These are phyloP conservation scores for Drosophila borealis DNA, from an alignment of 2,888 invertebrate species.

Conservation along the genomic window DNA sequence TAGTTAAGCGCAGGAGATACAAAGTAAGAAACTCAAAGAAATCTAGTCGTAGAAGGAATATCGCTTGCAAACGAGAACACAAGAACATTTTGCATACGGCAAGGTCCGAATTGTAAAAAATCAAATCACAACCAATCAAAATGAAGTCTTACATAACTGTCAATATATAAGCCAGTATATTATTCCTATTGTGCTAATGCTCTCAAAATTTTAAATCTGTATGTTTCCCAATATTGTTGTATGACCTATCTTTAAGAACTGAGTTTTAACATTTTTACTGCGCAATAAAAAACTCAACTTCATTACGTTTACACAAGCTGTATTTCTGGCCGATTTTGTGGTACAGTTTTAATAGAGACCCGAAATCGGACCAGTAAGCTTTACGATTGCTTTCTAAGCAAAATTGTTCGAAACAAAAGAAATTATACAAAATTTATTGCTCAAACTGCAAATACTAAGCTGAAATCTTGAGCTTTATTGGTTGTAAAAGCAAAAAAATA, in stretches of 20 bases:
- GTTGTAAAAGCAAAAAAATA: conserved; percentile 57
- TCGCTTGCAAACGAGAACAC: conserved; percentile 16
- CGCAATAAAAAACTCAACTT: conserved; percentile 28
- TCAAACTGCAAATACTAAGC: conserved; percentile 53
- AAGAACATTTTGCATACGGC: conserved; percentile 22
- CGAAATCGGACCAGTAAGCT: conserved; percentile 3
- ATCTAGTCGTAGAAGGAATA: conserved; percentile 62
- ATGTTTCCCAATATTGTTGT: conserved; percentile 49
- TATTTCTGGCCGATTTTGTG: conserved; percentile 9
- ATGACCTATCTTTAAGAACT: conserved; percentile 37
- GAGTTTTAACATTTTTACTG: conserved; percentile 23
- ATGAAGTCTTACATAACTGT: conserved; percentile 16
- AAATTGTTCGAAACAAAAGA: conserved; percentile 2
- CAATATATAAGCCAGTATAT: conserved; percentile 10
- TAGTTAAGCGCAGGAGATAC: conserved; percentile 22
- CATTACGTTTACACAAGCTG: conserved; percentile 13
- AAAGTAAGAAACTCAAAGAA: conserved; percentile 31
- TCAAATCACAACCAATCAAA: conserved; percentile 1
- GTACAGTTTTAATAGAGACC: conserved; percentile 4
- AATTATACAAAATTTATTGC: conserved; percentile 30
- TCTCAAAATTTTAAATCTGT: conserved; percentile 24
- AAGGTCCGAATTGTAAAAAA: conserved; percentile 19
- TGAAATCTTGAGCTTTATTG: conserved; percentile 63
- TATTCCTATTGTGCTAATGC: conserved; percentile 38
- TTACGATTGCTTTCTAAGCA: conserved; percentile 9